These are phyloP conservation scores for Spicauda simplicius DNA, from an alignment of 2,888 invertebrate genomes.

Conservation along the genomic window DNA sequence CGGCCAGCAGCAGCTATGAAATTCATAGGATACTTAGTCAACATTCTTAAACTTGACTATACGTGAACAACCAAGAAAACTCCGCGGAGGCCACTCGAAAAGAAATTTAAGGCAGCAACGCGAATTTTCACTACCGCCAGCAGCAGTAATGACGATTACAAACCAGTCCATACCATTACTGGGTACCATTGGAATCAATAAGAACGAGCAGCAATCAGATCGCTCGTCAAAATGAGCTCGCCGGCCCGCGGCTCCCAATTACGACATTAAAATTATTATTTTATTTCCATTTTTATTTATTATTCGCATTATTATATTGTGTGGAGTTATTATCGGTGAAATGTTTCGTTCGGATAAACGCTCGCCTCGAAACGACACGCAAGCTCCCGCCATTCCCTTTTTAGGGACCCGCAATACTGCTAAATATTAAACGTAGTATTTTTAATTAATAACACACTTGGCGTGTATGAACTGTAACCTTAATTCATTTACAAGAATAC, in stretches of 20 bases:
- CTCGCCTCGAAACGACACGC: conserved; percentile 72
- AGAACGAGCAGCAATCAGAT: conserved; percentile 64
- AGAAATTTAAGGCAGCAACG: conserved; percentile 18
- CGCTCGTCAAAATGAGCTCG: conserved; percentile 63
- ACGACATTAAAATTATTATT: conserved; percentile 84
- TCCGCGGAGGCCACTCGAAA: conserved; percentile 21
- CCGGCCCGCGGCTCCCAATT: conserved; percentile 78
- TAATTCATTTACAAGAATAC: too few species aligned
- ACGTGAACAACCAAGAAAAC: background rate
- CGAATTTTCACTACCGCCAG: conserved; percentile 44
- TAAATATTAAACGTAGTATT: background rate
- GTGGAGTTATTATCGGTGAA: conserved; percentile 85
- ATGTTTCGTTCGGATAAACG: conserved; percentile 85
- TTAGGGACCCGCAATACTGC: conserved; percentile 60
- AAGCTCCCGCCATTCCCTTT: conserved; percentile 59
- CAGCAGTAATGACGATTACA: conserved; percentile 46
- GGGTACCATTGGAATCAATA: conserved; percentile 70
- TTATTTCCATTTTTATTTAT: conserved; percentile 85
- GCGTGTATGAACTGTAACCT: too few species aligned
- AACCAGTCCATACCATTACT: conserved; percentile 62
- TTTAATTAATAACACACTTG: background rate
- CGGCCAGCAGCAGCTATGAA: too few species aligned
- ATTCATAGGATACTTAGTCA: too few species aligned
- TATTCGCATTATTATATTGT: conserved; percentile 85
- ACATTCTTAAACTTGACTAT: too few species aligned